phyloP scores from a whole-genome alignment of 2,113 vertebrate genomes.

The Fulica atra region DNA sequence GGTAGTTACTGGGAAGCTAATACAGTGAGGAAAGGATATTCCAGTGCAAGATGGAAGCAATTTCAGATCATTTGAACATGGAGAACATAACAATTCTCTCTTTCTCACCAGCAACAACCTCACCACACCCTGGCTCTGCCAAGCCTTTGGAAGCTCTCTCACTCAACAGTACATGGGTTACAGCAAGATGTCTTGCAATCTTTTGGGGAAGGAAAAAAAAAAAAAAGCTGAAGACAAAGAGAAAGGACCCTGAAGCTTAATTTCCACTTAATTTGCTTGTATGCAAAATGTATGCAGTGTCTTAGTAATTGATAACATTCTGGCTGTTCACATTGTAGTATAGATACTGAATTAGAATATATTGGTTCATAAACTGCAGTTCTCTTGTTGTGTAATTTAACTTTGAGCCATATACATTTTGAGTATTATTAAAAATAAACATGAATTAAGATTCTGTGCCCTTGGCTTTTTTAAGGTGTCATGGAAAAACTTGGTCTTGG shows the following conservation, averaged over 20 bases:
- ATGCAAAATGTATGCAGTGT: neutral
- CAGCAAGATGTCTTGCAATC: neutral
- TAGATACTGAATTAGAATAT: neutral
- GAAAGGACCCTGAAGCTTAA: neutral
- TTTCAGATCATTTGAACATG: neutral
- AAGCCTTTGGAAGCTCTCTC: neutral
- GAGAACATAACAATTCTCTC: neutral
- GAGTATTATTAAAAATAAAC: neutral
- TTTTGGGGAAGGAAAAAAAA: neutral
- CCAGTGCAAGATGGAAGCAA: neutral
- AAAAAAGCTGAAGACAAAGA: neutral
- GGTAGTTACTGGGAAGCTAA: neutral
- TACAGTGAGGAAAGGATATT: neutral
- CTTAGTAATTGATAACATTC: neutral
- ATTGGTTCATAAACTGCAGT: neutral
- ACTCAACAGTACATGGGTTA: neutral
- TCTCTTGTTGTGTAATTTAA: neutral
- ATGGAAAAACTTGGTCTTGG: conserved; percentile 95
- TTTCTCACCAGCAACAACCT: too few species aligned
- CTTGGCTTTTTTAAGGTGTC: conserved; percentile 78
- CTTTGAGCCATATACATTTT: neutral
- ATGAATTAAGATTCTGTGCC: neutral
- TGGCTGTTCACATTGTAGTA: neutral
- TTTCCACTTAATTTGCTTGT: neutral
- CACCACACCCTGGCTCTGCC: too few species aligned